A percentile compares a stretch with the other conserved stretches of the same genome.
These are phyloP conservation scores for Copidosoma floridanum DNA, from an alignment of 1,140 invertebrate genomes.

Conservation along the genomic window DNA sequence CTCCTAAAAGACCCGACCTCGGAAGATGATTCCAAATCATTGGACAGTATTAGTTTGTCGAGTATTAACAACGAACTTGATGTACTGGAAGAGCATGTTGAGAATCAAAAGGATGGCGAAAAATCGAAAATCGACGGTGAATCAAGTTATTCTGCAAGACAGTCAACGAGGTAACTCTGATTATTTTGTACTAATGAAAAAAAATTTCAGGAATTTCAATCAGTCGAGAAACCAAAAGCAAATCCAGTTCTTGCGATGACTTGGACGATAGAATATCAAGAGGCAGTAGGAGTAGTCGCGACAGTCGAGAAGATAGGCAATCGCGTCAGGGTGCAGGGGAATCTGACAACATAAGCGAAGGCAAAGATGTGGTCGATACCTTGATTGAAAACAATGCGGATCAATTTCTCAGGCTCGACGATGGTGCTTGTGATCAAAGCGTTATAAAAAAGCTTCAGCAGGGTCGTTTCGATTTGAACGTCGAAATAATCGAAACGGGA, in stretches of 20 bases:
- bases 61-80: slow-evolving; percentile 51
- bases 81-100: slow-evolving; percentile 37
- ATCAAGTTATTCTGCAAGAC: background rate
- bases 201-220: background rate
- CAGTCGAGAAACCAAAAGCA: slow-evolving; percentile 30
- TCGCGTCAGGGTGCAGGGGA: slow-evolving; percentile 30
- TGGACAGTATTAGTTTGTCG: slow-evolving; percentile 55
- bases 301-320: slow-evolving; percentile 6
- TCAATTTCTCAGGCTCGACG: slow-evolving; percentile 41
- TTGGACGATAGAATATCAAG: too few relatives aligned
- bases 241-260: slow-evolving; percentile 41
- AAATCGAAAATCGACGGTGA: slow-evolving; percentile 5
- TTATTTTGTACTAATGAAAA: background rate
- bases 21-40: slow-evolving; percentile 60
- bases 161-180: background rate
- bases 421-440: slow-evolving; percentile 44
- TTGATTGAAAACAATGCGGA: slow-evolving; percentile 42
- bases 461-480: slow-evolving; percentile 61
- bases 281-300: slow-evolving; percentile 5
- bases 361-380: slow-evolving; percentile 36
- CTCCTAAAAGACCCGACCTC: slow-evolving; percentile 62
- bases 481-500: slow-evolving; percentile 73
- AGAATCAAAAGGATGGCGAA: slow-evolving; percentile 18
- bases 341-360: slow-evolving; percentile 34
- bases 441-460: slow-evolving; percentile 60